These are phyloP conservation scores for Andrena dorsata DNA, from an alignment of 2,888 invertebrate genomes.

Conservation along the genomic window DNA sequence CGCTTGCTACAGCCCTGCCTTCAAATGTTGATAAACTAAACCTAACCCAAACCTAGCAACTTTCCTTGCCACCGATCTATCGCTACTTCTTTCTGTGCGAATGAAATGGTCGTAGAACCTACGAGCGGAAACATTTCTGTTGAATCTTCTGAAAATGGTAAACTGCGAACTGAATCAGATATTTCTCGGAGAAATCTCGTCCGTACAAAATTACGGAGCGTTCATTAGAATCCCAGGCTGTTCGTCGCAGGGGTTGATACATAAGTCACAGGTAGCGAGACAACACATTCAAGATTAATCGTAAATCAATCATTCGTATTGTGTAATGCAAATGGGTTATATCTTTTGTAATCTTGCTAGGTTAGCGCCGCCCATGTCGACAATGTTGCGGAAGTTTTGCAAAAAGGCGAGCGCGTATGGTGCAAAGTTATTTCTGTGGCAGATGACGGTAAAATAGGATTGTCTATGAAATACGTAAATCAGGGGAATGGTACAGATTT, in stretches of 20 bases:
- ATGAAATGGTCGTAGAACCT: not conserved
- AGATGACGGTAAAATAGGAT: constrained; percentile 83
- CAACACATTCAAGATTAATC: constrained; percentile 9
- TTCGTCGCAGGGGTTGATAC: constrained; percentile 83
- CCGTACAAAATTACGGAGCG: constrained; percentile 85
- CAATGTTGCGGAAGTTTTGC: constrained; percentile 83
- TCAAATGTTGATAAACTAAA: constrained; percentile 24
- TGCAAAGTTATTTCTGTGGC: constrained; percentile 83
- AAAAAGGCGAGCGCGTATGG: constrained; percentile 84
- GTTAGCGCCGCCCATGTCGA: constrained; percentile 82
- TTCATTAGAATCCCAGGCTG: constrained; percentile 84
- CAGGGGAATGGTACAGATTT: constrained; percentile 84
- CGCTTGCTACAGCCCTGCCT: constrained; percentile 44
- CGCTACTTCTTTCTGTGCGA: not conserved
- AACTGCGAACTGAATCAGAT: constrained; percentile 80
- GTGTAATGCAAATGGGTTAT: constrained; percentile 23
- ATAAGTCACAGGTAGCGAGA: constrained; percentile 79
- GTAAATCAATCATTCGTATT: not conserved
- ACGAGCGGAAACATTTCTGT: not conserved
- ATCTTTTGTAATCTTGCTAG: constrained; percentile 65
- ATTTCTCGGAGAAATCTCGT: constrained; percentile 82
- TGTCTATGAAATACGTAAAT: constrained; percentile 85
- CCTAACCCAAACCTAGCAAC: constrained; percentile 50
- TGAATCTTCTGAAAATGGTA: constrained; percentile 67
- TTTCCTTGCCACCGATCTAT: constrained; percentile 5